Evolutionary conservation across 2,113 vertebrate species (phyloP).

Genomic region (Lepus americanus): DNA sequence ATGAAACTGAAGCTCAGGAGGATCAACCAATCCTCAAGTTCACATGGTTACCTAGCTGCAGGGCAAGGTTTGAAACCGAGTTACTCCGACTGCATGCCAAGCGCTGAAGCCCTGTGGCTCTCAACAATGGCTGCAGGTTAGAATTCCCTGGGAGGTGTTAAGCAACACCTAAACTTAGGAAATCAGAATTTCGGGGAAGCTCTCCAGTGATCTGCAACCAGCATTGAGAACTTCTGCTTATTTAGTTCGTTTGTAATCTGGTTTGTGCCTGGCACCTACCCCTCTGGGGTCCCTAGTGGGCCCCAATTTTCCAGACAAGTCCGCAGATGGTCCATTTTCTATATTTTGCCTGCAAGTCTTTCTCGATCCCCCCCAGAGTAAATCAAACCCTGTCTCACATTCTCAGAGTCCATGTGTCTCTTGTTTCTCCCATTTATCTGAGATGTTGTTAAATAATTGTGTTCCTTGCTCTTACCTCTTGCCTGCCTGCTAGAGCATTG

Average conservation of each 20-base stretch:
- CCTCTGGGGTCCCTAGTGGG: neutral
- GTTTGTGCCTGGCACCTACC: neutral
- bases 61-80: neutral
- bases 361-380: neutral
- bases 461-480: neutral
- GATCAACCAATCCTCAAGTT: neutral
- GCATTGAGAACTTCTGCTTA: neutral
- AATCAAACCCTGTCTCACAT: neutral
- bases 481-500: neutral
- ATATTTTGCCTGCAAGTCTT: neutral
- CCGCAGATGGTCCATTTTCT: neutral
- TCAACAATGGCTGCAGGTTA: neutral
- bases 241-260: neutral
- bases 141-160: neutral
- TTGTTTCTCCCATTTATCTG: neutral
- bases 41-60: neutral
- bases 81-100: neutral
- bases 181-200: neutral
- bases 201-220: neutral
- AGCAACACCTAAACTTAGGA: neutral
- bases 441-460: neutral
- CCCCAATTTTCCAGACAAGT: neutral
- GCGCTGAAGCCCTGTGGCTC: neutral
- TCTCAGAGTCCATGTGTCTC: neutral
- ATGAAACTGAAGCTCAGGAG: conserved; percentile 37